Evolutionary conservation across 1,140 invertebrate genomes (phyloP), one percentile per base, ranked within the genome.

Genomic region (Drosophila repletoides): DNA sequence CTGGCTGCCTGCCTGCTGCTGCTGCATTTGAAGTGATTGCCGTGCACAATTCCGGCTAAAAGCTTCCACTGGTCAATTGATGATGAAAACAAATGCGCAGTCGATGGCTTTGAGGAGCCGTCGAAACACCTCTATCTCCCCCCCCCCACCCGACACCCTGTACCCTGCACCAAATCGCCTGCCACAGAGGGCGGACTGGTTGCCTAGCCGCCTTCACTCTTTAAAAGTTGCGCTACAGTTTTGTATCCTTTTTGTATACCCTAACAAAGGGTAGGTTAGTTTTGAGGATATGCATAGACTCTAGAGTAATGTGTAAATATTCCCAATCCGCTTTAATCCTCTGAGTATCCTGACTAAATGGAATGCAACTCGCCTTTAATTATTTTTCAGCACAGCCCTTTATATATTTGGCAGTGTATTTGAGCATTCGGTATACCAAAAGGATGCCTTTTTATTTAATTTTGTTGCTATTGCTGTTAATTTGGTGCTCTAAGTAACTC

Each of bases 71-170:
- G 72, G 66, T 67, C 79, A 86, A 80, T 80, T 69, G 75, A 58
- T 71, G 79, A 80, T 84, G 79, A 72, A 86, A 86, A 86, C 79
- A 84, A 84, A 84, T 84, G 79, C 60, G 70, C 76, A 70, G 76
- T 75, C 75, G n/a, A 61, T 14, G 43, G 51, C 46, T 49, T 40
- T 55, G 46, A 28, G 38, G 21, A 9, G 9, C 15, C 36, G n/a
- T n/a, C 17, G 41, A 12, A 36, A 21, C 24, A 17, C 19, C 28
- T 24, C 33, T 21, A 9, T 9, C 9, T 40, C 29, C 36, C 5
- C 29, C 15, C 22, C 22, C 29, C 33, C 52, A 58, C 41, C 43
- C 40, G 53, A 24, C 41, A 7, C 29, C n/a, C 19, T 24, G 6
- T n/a, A 7, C 17, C 3, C 4, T 19, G 5, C n/a, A 19, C 15